phyloP scores from a whole-genome alignment of 2,797 vertebrate species.

The Hippocampus kuda region DNA sequence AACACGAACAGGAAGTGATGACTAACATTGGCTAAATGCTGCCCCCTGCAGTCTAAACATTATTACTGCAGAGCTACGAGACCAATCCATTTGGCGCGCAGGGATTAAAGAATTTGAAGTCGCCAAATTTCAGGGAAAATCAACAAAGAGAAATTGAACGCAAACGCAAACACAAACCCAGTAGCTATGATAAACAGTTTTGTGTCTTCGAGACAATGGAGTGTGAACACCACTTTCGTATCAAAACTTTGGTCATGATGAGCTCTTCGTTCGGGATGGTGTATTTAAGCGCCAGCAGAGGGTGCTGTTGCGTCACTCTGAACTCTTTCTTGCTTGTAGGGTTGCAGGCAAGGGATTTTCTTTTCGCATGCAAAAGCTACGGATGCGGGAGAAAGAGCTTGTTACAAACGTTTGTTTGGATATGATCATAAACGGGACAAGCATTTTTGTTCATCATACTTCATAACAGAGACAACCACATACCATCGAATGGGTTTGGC shows the following conservation, averaged over 20 bases:
- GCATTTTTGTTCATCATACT: neutral
- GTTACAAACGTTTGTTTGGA: neutral
- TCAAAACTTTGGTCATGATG: neutral
- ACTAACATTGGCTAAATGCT: neutral
- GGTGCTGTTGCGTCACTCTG: neutral
- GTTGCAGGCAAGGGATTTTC: neutral
- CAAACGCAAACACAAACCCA: neutral
- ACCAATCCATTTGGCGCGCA: too few relatives aligned
- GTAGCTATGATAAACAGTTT: neutral
- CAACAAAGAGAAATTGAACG: neutral
- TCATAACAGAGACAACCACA: too few relatives aligned
- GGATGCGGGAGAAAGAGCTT: neutral
- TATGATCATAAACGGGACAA: neutral
- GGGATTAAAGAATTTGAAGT: too few relatives aligned
- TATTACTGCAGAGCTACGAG: neutral
- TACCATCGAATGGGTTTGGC: conserved; percentile 22
- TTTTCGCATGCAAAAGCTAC: neutral
- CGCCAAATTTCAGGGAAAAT: neutral
- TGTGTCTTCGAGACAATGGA: neutral
- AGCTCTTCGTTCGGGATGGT: neutral
- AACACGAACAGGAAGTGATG: neutral
- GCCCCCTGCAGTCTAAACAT: neutral
- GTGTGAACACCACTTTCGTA: neutral
- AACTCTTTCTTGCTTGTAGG: neutral
- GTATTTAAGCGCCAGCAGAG: neutral